A percentile compares a stretch with the other conserved stretches of the same genome.
These are phyloP conservation scores for Copsychus sechellarum DNA, from an alignment of 2,113 vertebrate species.

Conservation along the genomic window DNA sequence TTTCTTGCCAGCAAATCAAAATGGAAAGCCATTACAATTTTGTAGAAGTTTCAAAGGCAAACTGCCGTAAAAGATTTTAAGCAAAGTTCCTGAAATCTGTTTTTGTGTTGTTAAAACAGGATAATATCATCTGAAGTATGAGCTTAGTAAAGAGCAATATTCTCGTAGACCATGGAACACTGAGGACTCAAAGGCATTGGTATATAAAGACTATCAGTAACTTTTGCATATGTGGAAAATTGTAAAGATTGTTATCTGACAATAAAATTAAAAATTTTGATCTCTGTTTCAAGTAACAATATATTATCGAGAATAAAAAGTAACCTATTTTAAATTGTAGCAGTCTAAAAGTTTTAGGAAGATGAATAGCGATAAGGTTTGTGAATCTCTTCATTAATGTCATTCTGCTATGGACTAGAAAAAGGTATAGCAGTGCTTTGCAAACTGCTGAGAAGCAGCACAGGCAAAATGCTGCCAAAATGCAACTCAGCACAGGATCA, in stretches of 20 bases:
- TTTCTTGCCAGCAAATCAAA: constrained; percentile 26
- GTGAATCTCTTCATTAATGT: neutral
- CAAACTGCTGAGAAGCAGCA: neutral
- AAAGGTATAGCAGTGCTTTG: neutral
- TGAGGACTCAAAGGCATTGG: neutral
- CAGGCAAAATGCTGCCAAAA: neutral
- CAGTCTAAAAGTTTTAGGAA: neutral
- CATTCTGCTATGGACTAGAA: neutral
- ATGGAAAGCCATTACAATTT: constrained; percentile 41
- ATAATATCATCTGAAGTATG: neutral
- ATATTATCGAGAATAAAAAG: neutral
- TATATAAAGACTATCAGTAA: neutral
- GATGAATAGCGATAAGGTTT: neutral
- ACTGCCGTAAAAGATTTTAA: constrained; percentile 11
- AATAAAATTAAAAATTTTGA: neutral
- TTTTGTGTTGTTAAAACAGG: neutral
- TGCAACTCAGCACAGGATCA: neutral
- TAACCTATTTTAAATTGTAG: neutral
- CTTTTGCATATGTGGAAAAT: neutral
- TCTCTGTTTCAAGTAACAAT: neutral
- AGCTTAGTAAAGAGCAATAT: neutral
- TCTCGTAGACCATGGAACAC: neutral
- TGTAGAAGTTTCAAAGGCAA: constrained; percentile 35
- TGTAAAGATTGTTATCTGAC: neutral
- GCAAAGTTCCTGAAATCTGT: constrained; percentile 25